Evolutionary conservation across 92 coral and sea anemone species (phyloP).

Genomic region (Heteractis magnifica): DNA sequence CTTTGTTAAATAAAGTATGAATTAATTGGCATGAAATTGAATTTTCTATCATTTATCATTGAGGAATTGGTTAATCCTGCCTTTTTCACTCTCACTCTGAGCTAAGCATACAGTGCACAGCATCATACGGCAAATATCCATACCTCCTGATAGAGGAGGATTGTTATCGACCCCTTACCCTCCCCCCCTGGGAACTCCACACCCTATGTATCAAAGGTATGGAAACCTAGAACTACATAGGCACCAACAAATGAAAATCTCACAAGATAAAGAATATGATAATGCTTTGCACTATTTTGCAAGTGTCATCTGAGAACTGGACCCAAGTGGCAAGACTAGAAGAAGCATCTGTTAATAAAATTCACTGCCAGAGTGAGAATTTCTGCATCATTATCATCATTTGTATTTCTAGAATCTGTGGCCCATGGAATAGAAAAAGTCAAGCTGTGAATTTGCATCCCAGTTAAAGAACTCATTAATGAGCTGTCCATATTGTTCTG

Average conservation of each 20-base stretch:
- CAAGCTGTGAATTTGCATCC: conserved; percentile 66
- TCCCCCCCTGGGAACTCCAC: too few species aligned
- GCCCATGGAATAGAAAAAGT: conserved; percentile 60
- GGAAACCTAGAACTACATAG: too few species aligned
- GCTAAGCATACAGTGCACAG: neutral
- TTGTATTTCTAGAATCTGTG: neutral
- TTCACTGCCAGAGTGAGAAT: neutral
- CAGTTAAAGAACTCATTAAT: conserved; percentile 78
- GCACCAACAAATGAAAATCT: too few species aligned
- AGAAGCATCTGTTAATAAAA: too few species aligned
- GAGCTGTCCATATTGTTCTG: conserved; percentile 67
- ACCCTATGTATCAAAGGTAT: too few species aligned
- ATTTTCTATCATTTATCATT: too few species aligned
- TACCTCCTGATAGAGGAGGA: neutral
- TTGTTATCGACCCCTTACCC: too few species aligned
- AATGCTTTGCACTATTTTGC: too few species aligned
- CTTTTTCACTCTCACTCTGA: neutral
- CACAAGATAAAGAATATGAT: too few species aligned
- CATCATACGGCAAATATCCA: neutral
- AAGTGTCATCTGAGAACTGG: too few species aligned
- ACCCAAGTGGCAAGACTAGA: too few species aligned
- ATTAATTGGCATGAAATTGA: neutral
- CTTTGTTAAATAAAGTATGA: neutral
- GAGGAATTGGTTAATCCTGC: too few species aligned
- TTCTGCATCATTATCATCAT: neutral